Evolutionary conservation across 2,888 invertebrate genomes (phyloP).

Genomic region (Nemotelus pantherinus): DNA sequence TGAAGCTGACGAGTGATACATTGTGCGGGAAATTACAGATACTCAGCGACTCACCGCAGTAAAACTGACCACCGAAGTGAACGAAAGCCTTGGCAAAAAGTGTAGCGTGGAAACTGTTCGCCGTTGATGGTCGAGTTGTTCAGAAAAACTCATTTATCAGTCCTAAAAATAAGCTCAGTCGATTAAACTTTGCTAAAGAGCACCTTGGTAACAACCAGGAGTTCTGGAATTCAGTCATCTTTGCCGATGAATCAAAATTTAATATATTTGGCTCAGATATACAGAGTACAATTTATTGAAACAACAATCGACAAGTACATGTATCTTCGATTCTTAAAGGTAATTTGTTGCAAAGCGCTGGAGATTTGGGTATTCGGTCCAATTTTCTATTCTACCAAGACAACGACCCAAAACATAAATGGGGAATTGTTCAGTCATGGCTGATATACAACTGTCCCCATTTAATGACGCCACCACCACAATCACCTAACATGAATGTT

Average conservation of each 20-base stretch:
- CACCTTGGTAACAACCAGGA: background rate
- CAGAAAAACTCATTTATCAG: background rate
- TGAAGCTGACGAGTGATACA: background rate
- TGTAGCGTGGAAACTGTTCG: conserved; percentile 30
- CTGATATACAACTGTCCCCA: too few relatives aligned
- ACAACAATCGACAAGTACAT: conserved; percentile 21
- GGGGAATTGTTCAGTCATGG: background rate
- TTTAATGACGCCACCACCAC: too few relatives aligned
- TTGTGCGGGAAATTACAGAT: background rate
- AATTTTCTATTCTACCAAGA: background rate
- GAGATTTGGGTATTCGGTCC: too few relatives aligned
- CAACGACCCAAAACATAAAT: conserved; percentile 23
- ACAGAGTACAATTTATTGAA: conserved; percentile 11
- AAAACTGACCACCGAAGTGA: background rate
- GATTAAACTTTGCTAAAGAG: conserved; percentile 18
- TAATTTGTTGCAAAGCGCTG: conserved; percentile 23
- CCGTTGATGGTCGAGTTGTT: conserved; percentile 18
- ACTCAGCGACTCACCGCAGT: background rate
- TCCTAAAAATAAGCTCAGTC: conserved; percentile 13
- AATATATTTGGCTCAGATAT: conserved; percentile 21
- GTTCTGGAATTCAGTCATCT: background rate
- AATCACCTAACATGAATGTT: too few relatives aligned
- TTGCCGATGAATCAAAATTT: conserved; percentile 15
- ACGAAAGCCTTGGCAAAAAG: conserved; percentile 18
- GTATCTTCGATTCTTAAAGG: conserved; percentile 8